phyloP scores from a whole-genome alignment of 2,888 invertebrate genomes.

The Cecidostiba fungosa region DNA sequence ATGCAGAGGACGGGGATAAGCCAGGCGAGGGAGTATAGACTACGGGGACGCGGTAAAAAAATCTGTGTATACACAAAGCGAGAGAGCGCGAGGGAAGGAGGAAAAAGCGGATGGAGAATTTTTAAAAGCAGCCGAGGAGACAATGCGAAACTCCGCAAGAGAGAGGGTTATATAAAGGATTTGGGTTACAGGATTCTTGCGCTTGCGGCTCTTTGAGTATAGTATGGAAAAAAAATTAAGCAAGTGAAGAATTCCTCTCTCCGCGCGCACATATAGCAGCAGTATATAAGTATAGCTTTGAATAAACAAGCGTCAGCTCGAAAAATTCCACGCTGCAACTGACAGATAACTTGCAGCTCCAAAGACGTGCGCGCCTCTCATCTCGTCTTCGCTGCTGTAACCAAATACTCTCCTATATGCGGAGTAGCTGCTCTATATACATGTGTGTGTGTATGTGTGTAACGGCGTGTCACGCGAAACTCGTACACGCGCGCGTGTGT shows the following conservation, averaged over 20 bases:
- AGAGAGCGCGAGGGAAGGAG: not conserved
- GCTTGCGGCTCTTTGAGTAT: not conserved
- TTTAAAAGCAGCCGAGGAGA: slow-evolving; percentile 11
- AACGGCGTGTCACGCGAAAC: not conserved
- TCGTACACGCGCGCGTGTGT: not conserved
- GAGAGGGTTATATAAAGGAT: slow-evolving; percentile 5
- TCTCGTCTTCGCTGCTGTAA: not conserved
- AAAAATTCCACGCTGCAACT: slow-evolving; percentile 6
- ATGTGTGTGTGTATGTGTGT: not conserved
- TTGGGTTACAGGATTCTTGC: slow-evolving; percentile 22
- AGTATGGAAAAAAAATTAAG: not conserved
- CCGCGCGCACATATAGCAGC: not conserved
- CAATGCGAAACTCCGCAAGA: slow-evolving; percentile 11
- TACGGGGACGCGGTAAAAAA: not conserved
- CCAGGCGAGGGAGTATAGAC: not conserved
- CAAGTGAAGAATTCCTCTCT: too few relatives aligned
- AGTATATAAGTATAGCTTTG: not conserved
- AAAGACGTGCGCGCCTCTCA: slow-evolving; percentile 1
- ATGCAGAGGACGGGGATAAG: slow-evolving; percentile 44
- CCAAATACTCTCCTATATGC: not conserved
- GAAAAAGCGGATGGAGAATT: not conserved
- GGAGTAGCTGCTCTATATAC: too few relatives aligned
- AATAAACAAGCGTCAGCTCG: not conserved
- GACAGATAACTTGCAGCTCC: slow-evolving; percentile 32
- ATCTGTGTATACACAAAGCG: not conserved